phyloP scores from a whole-genome alignment of 2,797 vertebrate genomes.

The Varecia variegata region DNA sequence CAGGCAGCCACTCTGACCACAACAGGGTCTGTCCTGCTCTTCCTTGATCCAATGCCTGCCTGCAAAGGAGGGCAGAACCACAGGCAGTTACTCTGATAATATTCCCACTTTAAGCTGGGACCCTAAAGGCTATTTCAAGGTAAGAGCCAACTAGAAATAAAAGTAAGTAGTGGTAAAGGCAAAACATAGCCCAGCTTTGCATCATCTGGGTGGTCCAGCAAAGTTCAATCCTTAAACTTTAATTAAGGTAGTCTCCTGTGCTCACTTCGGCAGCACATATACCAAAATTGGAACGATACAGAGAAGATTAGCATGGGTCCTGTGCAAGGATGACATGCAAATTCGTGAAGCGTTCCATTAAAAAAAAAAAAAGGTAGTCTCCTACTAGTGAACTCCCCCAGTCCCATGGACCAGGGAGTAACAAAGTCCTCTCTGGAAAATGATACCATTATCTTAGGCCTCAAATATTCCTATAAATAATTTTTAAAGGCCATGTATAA shows the following conservation, averaged over 20 bases:
- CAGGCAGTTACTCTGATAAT: not conserved
- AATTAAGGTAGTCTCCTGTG: not conserved
- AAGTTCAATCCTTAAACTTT: not conserved
- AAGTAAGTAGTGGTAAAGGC: not conserved
- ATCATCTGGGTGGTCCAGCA: not conserved
- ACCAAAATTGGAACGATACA: too few species aligned
- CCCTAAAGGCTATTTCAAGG: constrained; percentile 2
- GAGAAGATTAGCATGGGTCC: too few species aligned
- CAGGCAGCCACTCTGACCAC: not conserved
- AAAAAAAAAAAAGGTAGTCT: not conserved
- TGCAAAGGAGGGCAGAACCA: not conserved
- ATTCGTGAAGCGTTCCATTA: too few species aligned
- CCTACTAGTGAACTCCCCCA: not conserved
- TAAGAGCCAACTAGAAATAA: constrained; percentile 4
- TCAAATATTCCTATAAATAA: not conserved
- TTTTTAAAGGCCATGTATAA: not conserved
- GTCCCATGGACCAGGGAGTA: not conserved
- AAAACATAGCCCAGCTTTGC: constrained; percentile 10
- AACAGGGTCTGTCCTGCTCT: not conserved
- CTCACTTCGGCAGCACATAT: too few species aligned
- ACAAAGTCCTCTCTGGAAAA: constrained; percentile 7
- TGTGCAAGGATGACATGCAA: too few species aligned
- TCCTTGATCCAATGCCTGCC: not conserved
- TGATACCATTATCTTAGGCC: not conserved
- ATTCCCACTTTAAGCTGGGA: not conserved